Conservation (phyloP, 2,113 vertebrate genomes). For the Anser brachyrhynchus region DNA sequence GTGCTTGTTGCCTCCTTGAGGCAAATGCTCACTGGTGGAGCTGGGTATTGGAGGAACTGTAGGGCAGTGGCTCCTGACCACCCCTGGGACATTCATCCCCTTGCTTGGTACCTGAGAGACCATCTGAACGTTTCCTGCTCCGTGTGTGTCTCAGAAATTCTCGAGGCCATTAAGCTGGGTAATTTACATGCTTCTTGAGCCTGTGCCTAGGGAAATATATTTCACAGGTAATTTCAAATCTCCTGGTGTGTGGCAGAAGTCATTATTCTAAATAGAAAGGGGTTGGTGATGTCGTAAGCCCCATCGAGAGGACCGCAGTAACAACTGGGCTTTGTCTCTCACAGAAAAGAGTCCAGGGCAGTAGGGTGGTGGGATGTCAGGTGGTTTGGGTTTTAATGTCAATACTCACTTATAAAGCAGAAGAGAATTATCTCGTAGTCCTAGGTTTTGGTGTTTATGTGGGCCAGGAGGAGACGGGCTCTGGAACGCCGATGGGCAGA, state of each 20-base stretch:
- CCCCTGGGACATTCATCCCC: neutral
- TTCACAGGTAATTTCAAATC: constrained; percentile 84
- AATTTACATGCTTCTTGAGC: constrained; percentile 79
- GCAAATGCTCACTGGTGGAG: neutral
- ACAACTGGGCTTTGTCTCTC: constrained; percentile 5
- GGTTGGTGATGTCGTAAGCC: constrained; percentile 37
- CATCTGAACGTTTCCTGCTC: constrained; percentile 43
- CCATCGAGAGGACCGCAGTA: constrained; percentile 46
- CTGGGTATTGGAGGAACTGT: neutral
- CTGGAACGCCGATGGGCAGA: fast-evolving
- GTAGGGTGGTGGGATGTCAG: neutral
- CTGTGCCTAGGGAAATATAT: constrained; percentile 75
- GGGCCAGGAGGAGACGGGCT: neutral
- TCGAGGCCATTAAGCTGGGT: constrained; percentile 74
- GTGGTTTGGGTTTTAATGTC: neutral
- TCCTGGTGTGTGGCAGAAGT: constrained; percentile 75
- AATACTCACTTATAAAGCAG: neutral
- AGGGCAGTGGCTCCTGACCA: neutral
- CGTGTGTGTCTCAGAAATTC: constrained; percentile 33
- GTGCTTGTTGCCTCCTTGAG: neutral
- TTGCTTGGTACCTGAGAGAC: neutral
- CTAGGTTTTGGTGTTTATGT: neutral
- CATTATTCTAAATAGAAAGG: constrained; percentile 76
- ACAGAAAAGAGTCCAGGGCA: neutral
- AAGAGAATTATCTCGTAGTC: neutral